phyloP scores from a whole-genome alignment of 2,113 vertebrate species.

The Bubo bubo region DNA sequence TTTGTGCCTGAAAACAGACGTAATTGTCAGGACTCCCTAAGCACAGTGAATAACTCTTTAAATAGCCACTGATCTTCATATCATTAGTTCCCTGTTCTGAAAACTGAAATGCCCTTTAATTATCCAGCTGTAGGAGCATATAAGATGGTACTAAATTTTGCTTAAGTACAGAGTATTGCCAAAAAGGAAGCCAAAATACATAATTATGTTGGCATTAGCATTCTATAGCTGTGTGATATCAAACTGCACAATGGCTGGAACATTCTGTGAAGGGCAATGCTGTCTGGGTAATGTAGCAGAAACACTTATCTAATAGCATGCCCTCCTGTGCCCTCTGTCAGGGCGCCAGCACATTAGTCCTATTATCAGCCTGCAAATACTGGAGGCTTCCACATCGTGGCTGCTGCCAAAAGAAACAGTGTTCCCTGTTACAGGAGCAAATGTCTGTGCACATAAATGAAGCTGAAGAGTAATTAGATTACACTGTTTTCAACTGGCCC shows the following conservation, averaged over 20 bases:
- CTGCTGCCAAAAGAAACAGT: conserved; percentile 40
- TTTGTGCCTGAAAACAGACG: neutral
- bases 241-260: conserved; percentile 58
- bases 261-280: conserved; percentile 67
- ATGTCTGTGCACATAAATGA: conserved; percentile 22
- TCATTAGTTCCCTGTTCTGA: conserved; percentile 56
- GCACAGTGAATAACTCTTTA: conserved; percentile 31
- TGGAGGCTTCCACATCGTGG: conserved; percentile 3
- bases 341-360: conserved; percentile 40
- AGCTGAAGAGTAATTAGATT: conserved; percentile 56
- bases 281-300: conserved; percentile 70
- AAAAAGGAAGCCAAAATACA: conserved; percentile 71
- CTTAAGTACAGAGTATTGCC: conserved; percentile 64
- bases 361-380: conserved; percentile 34
- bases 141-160: conserved; percentile 71
- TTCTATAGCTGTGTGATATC: conserved; percentile 53
- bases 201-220: conserved; percentile 72
- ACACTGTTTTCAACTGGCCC: neutral
- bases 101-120: conserved; percentile 74
- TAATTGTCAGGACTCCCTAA: neutral
- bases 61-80: conserved; percentile 62
- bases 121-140: conserved; percentile 71
- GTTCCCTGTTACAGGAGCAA: conserved; percentile 46
- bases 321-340: conserved; percentile 62
- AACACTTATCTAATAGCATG: conserved; percentile 61